phyloP scores from a whole-genome alignment of 2,888 invertebrate species.

The Epicampocera succincta region DNA sequence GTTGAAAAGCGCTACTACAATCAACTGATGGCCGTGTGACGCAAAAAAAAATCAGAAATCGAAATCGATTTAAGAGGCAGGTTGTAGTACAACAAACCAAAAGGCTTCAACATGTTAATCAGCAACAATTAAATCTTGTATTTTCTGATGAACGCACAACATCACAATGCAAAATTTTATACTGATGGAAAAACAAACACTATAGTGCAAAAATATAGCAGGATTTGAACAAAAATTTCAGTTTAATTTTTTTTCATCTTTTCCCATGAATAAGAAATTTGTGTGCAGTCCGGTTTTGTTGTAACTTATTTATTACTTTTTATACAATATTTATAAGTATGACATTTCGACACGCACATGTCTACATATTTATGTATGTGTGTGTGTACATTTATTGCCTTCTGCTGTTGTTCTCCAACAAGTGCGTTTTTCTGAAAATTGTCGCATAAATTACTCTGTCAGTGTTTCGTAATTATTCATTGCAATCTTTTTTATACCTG shows the following conservation, averaged over 20 bases:
- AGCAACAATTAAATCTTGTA: slow-evolving; percentile 35
- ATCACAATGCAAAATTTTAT: not conserved
- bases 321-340: no score
- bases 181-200: slow-evolving; percentile 6
- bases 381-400: not conserved
- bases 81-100: slow-evolving; percentile 20
- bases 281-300: no score
- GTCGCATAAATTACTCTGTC: slow-evolving; percentile 62
- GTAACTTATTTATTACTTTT: no score
- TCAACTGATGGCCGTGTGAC: slow-evolving; percentile 29
- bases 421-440: slow-evolving; percentile 35
- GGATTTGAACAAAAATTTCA: not conserved
- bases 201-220: slow-evolving; percentile 8
- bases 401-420: not conserved
- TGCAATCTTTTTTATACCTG: slow-evolving; percentile 19
- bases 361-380: not conserved
- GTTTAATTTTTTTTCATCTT: no score
- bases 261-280: no score
- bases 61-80: slow-evolving; percentile 52
- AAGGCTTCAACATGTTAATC: slow-evolving; percentile 37
- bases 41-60: slow-evolving; percentile 17
- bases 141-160: slow-evolving; percentile 13
- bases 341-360: no score
- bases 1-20: slow-evolving; percentile 36
- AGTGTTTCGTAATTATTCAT: slow-evolving; percentile 54